Base-by-base conservation (phyloP, 2,797 vertebrate genomes). In the Ptychadena robeensis region DNA sequence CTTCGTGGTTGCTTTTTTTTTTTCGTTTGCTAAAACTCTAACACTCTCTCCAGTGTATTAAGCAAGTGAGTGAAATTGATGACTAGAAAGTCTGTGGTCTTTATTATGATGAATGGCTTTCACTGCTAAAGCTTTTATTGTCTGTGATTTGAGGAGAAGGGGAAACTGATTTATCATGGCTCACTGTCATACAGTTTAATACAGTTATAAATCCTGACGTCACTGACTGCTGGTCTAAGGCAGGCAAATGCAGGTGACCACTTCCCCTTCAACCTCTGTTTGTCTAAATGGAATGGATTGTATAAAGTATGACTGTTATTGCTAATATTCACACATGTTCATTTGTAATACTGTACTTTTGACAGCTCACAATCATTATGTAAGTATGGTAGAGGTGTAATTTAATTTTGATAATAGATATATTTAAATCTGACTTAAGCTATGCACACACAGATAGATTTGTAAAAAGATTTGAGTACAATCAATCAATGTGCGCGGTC, bases 11-110 rank as follows among this genome's bases (percentile, higher is more conserved):
- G 71, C 88, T 88, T 88, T 61, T 86, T 87, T 85, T 87, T 87
- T 82, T 87, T 66, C 44, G 77, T 90, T 90, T 87, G 75, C 89
- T 88, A 91, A 91, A 87, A 89, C 88, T 88, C 88, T 79, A 85
- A 80, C 87, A 79, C 86, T 91, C 89, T 92, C 90, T 93, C 91
- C 92, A 93, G 90, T 91, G 91, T 91, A 92, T 93, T 93, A 91
- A 92, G 92, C 92, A 94, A 94, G 93, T 95, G 95, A 96, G 95
- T 95, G 92, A 95, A 96, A 97, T 95, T 96, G 96, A 97, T 96
- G 95, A 91, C 93, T 93, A 92, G 92, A 94, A 92, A 30, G 89
- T 94, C 93, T 93, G 92, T 79, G 90, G 91, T 93, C 94, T 94
- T 95, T 94, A 95, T 94, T 93, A 95, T 94, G 94, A 95, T 94